These are phyloP conservation scores for Pterobdella sp. DNA, from an alignment of 2,888 invertebrate genomes.

Conservation along the genomic window DNA sequence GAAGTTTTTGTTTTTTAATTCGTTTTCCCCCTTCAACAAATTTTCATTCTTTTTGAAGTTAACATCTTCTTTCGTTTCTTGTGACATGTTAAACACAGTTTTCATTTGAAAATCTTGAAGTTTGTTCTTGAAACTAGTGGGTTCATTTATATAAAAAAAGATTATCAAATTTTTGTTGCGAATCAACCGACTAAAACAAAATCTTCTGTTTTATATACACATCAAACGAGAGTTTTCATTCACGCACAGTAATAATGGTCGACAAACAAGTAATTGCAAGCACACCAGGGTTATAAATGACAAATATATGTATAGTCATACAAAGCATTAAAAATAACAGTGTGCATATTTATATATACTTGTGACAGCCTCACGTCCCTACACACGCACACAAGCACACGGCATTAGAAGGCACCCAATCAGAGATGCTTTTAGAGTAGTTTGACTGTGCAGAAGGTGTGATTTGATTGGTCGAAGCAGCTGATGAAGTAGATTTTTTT, in stretches of 20 bases:
- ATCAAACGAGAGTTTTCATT: no score
- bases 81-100: no score
- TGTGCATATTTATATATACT: not conserved
- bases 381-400: not conserved
- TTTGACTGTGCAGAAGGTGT: not conserved
- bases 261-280: no score
- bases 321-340: not conserved
- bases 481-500: no score
- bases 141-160: no score
- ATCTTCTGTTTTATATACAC: no score
- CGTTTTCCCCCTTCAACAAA: not conserved
- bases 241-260: no score
- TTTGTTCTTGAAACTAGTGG: no score
- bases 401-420: not conserved
- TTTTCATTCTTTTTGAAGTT: not conserved
- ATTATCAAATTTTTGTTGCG: no score
- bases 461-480: not conserved
- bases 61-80: not conserved
- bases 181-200: no score
- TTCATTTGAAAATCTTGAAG: no score
- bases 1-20: not conserved
- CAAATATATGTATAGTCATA: not conserved
- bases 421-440: not conserved
- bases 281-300: no score
- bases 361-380: not conserved